A percentile compares a stretch with the other conserved stretches of the same genome.
Conservation (phyloP, 2,113 vertebrate genomes). For the Daphoenositta chrysoptera region DNA sequence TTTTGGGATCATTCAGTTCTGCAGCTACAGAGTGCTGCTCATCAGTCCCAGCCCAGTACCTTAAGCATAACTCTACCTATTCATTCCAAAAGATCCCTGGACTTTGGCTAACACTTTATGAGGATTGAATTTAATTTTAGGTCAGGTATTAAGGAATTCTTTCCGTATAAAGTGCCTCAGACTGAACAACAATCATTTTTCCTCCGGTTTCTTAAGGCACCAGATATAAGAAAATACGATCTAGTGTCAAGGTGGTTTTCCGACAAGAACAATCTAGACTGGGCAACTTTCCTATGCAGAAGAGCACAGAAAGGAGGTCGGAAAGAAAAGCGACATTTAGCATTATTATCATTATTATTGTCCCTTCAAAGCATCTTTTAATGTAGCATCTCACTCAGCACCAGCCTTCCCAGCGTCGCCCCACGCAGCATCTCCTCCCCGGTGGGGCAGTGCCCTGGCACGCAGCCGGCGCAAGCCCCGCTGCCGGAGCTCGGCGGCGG, state of each 20-base stretch:
- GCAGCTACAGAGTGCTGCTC: not conserved
- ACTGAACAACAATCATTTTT: not conserved
- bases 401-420: not conserved
- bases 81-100: not conserved
- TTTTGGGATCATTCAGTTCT: not conserved
- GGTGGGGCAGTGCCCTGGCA: not conserved
- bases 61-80: not conserved
- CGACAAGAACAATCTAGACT: not conserved
- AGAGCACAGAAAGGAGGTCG: not conserved
- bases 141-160: not conserved
- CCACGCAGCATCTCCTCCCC: not conserved
- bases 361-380: not conserved
- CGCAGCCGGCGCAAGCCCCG: too few species aligned
- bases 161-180: not conserved
- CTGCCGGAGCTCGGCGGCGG: not conserved
- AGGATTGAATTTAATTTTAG: not conserved
- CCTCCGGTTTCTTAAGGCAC: not conserved
- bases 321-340: not conserved
- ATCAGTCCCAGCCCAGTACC: not conserved
- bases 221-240: not conserved
- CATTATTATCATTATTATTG: not conserved
- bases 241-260: not conserved
- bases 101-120: not conserved
- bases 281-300: not conserved
- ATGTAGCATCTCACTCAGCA: not conserved